Evolutionary conservation across 2,888 invertebrate genomes (phyloP).

Genomic region (Andrena camellia): DNA sequence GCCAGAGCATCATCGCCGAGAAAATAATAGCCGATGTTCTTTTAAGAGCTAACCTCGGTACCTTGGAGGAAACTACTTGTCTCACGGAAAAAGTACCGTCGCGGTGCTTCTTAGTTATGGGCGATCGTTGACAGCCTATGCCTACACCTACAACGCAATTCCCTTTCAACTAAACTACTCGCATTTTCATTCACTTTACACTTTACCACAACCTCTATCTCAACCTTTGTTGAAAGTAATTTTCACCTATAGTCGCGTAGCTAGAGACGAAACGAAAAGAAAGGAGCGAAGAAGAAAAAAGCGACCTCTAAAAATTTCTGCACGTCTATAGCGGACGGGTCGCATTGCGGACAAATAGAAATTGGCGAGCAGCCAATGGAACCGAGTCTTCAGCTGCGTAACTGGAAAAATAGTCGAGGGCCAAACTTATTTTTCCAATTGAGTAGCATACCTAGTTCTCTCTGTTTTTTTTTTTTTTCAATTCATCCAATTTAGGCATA

Average conservation of each 20-base stretch:
- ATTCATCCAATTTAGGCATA: background rate
- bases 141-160: background rate
- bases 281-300: background rate
- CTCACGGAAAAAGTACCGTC: constrained; percentile 60
- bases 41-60: constrained; percentile 67
- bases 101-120: constrained; percentile 54
- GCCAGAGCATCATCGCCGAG: constrained; percentile 69
- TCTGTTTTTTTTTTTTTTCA: background rate
- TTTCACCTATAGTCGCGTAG: background rate
- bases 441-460: no score
- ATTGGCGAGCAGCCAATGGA: constrained; percentile 53
- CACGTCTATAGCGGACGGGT: constrained; percentile 64
- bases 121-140: constrained; percentile 32
- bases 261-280: background rate
- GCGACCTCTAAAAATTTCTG: constrained; percentile 33
- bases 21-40: constrained; percentile 70
- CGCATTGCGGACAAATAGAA: constrained; percentile 66
- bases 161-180: background rate
- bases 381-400: constrained; percentile 2
- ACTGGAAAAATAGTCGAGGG: background rate
- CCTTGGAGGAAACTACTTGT: constrained; percentile 63
- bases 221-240: background rate
- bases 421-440: background rate
- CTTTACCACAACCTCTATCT: background rate
- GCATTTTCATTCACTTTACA: no score